A percentile compares a stretch with the other conserved stretches of the same genome.
Evolutionary conservation across 64 coral and sea anemone genomes (phyloP).

Genomic region (Dendronephthya gigantea): DNA sequence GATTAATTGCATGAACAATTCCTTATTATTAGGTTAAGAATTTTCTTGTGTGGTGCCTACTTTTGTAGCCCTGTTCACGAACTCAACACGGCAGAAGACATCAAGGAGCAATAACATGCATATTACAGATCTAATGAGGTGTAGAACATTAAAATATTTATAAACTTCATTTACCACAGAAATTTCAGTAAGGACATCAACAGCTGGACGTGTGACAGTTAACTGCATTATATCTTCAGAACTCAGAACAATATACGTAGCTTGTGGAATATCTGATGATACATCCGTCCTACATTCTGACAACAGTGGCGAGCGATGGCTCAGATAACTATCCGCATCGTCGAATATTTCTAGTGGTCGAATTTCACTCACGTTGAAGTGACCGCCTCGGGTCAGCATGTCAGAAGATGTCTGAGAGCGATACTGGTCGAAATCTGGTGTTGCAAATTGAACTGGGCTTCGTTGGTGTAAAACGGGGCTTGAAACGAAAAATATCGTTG

Average conservation of each 20-base stretch:
- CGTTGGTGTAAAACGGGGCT: not conserved
- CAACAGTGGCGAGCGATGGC: not conserved
- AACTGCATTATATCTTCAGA: slow-evolving; percentile 55
- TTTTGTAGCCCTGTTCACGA: no score
- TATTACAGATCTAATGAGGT: no score
- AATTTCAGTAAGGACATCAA: slow-evolving; percentile 39
- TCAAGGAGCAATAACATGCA: no score
- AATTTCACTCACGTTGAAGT: not conserved
- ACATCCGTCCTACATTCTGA: slow-evolving; percentile 23
- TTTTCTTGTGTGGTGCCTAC: no score
- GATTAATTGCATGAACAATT: not conserved
- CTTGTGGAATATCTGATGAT: slow-evolving; percentile 28
- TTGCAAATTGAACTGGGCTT: not conserved
- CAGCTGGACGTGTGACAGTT: slow-evolving; percentile 46
- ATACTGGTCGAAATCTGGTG: not conserved
- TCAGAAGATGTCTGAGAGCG: not conserved
- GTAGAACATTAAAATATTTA: not conserved
- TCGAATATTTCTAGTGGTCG: not conserved
- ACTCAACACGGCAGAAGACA: no score
- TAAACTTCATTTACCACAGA: slow-evolving; percentile 17
- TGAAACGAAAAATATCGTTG: not conserved
- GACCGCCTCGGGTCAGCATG: not conserved
- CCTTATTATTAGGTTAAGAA: no score
- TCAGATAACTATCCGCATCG: not conserved
- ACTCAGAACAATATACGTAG: slow-evolving; percentile 50